Base-by-base conservation (phyloP, 2,888 invertebrate genomes). In the Dryocosmus kuriphilus region DNA sequence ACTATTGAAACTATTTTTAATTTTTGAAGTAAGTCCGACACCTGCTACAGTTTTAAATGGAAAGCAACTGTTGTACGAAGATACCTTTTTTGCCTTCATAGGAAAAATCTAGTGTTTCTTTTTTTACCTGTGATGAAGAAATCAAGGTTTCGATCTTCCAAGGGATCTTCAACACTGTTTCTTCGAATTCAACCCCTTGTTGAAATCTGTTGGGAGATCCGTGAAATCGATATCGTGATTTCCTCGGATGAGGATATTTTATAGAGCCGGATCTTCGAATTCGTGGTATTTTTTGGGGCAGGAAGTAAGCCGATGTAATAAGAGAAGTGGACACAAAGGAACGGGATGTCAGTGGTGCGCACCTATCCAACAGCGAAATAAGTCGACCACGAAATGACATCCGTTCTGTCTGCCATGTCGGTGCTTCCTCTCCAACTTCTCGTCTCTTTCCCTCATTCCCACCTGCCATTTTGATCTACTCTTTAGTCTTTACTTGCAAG, bases 351-450 rank as follows among this genome's bases (percentile, higher is more conserved):
- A 78, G 75, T 76, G 71, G 75, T 81, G 73, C 74, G 76, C 78
- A 75, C 79, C 78, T 79, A 74, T 41, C 81, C 78, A 77, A 82
- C 84, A 86, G 83, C 86, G 87, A 89, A 89, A 87, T 86, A 90
- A 91, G 88, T 90, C 91, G 90, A 91, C 89, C 91, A 90, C 90
- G 90, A 90, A 91, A 90, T 88, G 88, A 91, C 90, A 90, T 91
- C 90, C 91, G 91, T 85, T 86, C 84, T 84, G 81, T 80, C 82
- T 77, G 38, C 35, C 51, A 62, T 77, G 65, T 38, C 75, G 79
- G 79, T 79, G 77, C 75, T 78, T 77, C 79, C 67, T 82, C 83
- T 86, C 85, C 85, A 82, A 80, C 81, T 77, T 76, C 78, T 82
- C 81, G 81, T 84, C 82, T 79, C 85, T 81, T 82, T 84, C 85